phyloP scores from a whole-genome alignment of 1,140 invertebrate species.

The Protaetia brevitarsis region DNA sequence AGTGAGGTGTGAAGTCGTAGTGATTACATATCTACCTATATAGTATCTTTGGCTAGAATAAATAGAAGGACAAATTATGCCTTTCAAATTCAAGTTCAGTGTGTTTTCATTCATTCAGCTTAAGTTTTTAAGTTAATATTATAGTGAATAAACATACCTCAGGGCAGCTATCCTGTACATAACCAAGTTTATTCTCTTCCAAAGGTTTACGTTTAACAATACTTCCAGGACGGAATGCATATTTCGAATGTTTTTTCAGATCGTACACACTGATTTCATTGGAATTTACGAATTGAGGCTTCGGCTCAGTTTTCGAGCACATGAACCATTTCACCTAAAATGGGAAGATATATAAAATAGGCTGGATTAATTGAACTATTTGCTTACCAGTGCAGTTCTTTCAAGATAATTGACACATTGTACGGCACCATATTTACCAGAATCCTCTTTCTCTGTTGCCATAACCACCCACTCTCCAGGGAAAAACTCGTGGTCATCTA shows the following conservation, averaged over 20 bases:
- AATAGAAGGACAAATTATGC: too few species aligned
- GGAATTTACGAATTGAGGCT: conserved; percentile 68
- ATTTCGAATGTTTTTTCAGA: conserved; percentile 91
- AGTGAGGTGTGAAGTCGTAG: too few species aligned
- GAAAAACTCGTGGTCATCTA: conserved; percentile 96
- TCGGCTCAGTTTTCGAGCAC: conserved; percentile 46
- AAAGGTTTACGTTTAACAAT: conserved; percentile 76
- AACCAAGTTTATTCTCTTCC: conserved; percentile 72
- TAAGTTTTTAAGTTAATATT: neutral
- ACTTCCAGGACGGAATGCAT: conserved; percentile 86
- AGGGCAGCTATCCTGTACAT: conserved; percentile 83
- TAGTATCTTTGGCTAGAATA: too few species aligned
- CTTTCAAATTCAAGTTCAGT: too few species aligned
- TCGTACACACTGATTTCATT: conserved; percentile 93
- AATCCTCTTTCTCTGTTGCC: conserved; percentile 50
- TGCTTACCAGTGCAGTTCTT: conserved; percentile 75
- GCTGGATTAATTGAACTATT: neutral
- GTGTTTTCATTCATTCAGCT: too few species aligned
- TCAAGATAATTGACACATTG: conserved; percentile 87
- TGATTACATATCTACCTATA: too few species aligned
- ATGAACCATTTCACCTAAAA: conserved; percentile 46
- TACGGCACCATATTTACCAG: conserved; percentile 80
- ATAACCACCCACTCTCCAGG: conserved; percentile 91
- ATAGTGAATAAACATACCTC: conserved; percentile 57
- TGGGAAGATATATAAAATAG: conserved; percentile 26